Conservation (phyloP, 2,113 vertebrate genomes). For the Pimephales promelas region DNA sequence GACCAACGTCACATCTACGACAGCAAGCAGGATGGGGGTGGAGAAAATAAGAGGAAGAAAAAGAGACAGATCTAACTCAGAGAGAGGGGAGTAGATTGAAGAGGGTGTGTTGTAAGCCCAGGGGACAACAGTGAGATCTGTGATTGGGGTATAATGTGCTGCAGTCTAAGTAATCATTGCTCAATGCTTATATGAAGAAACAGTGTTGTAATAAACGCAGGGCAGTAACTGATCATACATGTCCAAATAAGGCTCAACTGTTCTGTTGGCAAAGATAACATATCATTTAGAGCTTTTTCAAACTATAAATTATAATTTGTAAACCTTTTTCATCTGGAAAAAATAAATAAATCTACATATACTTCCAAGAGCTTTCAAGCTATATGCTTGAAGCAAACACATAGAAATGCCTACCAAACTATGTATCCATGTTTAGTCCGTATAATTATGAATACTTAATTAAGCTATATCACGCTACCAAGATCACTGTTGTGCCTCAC, state of each 20-base stretch:
- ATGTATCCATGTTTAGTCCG: no score
- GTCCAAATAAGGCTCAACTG: not conserved
- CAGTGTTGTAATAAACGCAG: not conserved
- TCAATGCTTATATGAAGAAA: not conserved
- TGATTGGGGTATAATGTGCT: constrained; percentile 21
- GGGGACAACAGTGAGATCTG: constrained; percentile 20
- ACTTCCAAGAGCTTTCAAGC: not conserved
- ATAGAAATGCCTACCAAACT: no score
- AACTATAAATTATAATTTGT: not conserved
- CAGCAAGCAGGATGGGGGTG: constrained; percentile 36
- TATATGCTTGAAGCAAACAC: not conserved
- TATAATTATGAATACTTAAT: no score
- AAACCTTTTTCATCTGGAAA: not conserved
- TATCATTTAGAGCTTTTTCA: not conserved
- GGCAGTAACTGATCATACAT: not conserved
- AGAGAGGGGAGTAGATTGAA: not conserved
- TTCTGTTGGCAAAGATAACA: not conserved
- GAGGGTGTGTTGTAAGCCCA: not conserved
- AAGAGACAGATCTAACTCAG: constrained; percentile 4
- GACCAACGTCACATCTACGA: constrained; percentile 46
- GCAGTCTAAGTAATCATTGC: constrained; percentile 6
- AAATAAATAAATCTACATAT: not conserved
- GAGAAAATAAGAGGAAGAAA: constrained; percentile 27
- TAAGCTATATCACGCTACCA: no score
- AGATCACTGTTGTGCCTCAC: no score